Percentiles rank a stretch among this genome's conserved stretches.
These are phyloP conservation scores for Gymnoscelis rufifasciata DNA, from an alignment of 2,888 invertebrate species.

Conservation along the genomic window DNA sequence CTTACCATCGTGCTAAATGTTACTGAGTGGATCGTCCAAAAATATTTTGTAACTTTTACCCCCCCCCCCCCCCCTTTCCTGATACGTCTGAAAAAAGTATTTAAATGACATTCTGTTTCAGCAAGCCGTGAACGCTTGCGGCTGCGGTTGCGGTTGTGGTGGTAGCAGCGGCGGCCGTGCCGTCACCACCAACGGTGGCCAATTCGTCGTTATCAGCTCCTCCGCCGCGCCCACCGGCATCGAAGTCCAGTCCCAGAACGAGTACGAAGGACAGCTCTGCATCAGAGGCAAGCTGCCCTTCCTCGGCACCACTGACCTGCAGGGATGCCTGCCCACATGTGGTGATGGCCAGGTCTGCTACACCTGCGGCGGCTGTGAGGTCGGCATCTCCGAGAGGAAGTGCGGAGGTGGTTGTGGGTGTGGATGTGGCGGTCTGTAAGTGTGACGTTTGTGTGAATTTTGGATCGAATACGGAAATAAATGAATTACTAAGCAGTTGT, in stretches of 20 bases:
- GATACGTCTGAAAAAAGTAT: neutral
- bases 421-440: neutral
- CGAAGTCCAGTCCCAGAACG: conserved; percentile 44
- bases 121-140: conserved; percentile 2
- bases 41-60: no score
- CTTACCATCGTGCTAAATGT: no score
- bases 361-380: conserved; percentile 33
- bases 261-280: conserved; percentile 36
- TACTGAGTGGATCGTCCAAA: no score
- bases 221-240: conserved; percentile 41
- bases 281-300: conserved; percentile 42
- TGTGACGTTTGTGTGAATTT: neutral
- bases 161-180: conserved; percentile 17
- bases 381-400: conserved; percentile 22
- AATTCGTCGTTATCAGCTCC: conserved; percentile 28
- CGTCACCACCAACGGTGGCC: conserved; percentile 33
- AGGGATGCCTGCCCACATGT: conserved; percentile 36
- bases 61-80: no score
- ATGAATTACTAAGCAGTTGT: neutral
- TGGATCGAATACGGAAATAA: neutral
- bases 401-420: neutral
- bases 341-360: conserved; percentile 39
- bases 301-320: conserved; percentile 38
- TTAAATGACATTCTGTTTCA: neutral
- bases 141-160: conserved; percentile 11